Percentiles rank a stretch among this genome's conserved stretches.
These are phyloP conservation scores for Petaurus breviceps DNA, from an alignment of 2,113 vertebrate species.

Conservation along the genomic window DNA sequence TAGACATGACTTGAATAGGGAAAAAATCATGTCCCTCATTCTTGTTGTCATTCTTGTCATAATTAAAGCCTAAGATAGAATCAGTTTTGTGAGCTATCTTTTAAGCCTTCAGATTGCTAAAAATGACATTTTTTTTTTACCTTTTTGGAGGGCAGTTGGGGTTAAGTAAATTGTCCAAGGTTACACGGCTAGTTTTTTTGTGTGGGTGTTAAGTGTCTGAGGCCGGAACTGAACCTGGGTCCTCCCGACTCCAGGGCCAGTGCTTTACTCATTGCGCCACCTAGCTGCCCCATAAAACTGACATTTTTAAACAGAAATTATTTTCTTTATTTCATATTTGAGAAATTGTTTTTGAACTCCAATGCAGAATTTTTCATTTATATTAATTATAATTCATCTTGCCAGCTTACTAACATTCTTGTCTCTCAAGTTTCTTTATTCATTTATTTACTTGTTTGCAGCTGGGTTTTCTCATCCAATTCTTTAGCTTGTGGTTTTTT, in stretches of 20 bases:
- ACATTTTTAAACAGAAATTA: not conserved
- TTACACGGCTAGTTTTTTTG: too few relatives aligned
- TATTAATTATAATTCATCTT: not conserved
- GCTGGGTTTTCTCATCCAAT: not conserved
- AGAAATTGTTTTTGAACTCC: not conserved
- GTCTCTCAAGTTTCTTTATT: not conserved
- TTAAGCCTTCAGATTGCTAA: not conserved
- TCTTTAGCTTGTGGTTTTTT: not conserved
- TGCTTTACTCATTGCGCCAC: too few relatives aligned
- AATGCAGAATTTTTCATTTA: not conserved
- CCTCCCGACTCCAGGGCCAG: too few relatives aligned
- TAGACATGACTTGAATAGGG: not conserved
- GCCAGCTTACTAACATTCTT: not conserved
- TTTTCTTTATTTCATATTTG: not conserved
- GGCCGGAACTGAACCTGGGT: too few relatives aligned
- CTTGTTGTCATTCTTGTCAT: not conserved
- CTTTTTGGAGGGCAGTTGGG: too few relatives aligned
- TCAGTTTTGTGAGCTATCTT: not conserved
- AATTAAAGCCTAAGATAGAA: not conserved
- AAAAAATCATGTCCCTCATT: not conserved
- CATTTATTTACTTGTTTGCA: not conserved
- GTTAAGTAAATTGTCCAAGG: too few relatives aligned
- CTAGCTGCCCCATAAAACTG: too few relatives aligned
- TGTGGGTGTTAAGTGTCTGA: too few relatives aligned
- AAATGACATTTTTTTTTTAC: not conserved